phyloP scores from a whole-genome alignment of 1,140 invertebrate species.

The Monomorium pharaonis region DNA sequence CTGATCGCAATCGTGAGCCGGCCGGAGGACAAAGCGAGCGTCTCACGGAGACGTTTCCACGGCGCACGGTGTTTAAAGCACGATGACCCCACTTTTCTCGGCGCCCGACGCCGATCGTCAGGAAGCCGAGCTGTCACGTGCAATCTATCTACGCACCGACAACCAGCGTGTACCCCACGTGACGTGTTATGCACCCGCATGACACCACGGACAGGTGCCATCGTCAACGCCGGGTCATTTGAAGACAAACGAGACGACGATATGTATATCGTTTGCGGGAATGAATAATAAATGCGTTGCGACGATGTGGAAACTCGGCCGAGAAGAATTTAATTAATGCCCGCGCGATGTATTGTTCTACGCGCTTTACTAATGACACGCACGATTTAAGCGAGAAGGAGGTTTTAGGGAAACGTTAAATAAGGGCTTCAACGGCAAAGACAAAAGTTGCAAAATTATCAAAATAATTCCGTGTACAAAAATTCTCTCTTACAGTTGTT shows the following conservation, averaged over 20 bases:
- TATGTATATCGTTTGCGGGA: slow-evolving; percentile 44
- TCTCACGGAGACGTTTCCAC: slow-evolving; percentile 59
- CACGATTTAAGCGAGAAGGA: not conserved
- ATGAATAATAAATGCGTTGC: slow-evolving; percentile 28
- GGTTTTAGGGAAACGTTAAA: not conserved
- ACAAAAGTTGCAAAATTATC: not conserved
- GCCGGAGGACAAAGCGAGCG: slow-evolving; percentile 37
- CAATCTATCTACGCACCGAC: slow-evolving; percentile 59
- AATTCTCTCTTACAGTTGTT: not conserved
- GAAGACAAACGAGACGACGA: slow-evolving; percentile 63
- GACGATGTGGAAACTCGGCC: slow-evolving; percentile 29
- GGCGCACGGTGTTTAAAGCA: slow-evolving; percentile 67
- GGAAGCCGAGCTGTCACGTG: slow-evolving; percentile 69
- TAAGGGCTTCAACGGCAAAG: not conserved
- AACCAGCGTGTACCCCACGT: slow-evolving; percentile 61
- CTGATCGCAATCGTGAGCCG: slow-evolving; percentile 50
- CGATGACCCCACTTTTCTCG: slow-evolving; percentile 72
- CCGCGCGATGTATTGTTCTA: not conserved
- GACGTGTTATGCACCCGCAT: slow-evolving; percentile 71
- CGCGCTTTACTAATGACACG: not conserved
- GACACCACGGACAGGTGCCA: slow-evolving; percentile 70
- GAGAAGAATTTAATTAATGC: slow-evolving; percentile 38
- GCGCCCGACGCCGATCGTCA: slow-evolving; percentile 42
- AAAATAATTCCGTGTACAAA: not conserved
- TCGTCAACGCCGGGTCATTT: slow-evolving; percentile 61